Evolutionary conservation across 2,113 vertebrate species (phyloP), one percentile per base, ranked within the genome.

Genomic region (Coracopsis vasa): DNA sequence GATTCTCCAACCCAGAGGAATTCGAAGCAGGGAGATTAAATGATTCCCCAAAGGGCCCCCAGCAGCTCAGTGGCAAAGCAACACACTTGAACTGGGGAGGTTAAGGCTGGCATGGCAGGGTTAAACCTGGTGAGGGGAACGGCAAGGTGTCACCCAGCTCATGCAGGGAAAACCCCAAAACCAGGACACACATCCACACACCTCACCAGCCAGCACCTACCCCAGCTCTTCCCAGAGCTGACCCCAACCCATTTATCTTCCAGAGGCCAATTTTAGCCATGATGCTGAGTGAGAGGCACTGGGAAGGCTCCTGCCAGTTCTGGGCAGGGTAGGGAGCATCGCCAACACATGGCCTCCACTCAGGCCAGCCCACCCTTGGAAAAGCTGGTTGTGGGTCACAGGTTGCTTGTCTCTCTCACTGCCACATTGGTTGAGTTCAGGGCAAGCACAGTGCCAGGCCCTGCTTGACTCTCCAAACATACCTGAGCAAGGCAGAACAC

Each of bases 1-100:
- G 96, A 67, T 87, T 87, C 91, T 92, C 69, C 56, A 91, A 23
- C 94, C 81, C 77, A 11, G 75, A 86, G 80, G 71, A 95, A 80
- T 94, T 14, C 83, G 82, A 88, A 93, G 61, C 60, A 28, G 24
- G 24, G 50, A 86, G 80, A 92, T 84, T 67, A 95, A 60, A 86
- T 19, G 8, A 80, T 66, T 53, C n/a, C 54, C 66, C 62, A 24
- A 14, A 72, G 82, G 80, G 37, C 37, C 53, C 33, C 48, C 6
- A 1, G 67, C 33, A 80, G 72, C 69, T 74, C 91, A 48, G 61
- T 51, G 60, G 86, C 72, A 86, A 86, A 91, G 72, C 83, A 95
- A 95, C 62, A 88, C 4, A 0, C 50, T 66, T 20, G 53, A 86
- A 79, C 33, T 53, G 0, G 0, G 62, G 56, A 77, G 58, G 19